phyloP scores from a whole-genome alignment of 2,113 vertebrate species.

The Zapus hudsonius region DNA sequence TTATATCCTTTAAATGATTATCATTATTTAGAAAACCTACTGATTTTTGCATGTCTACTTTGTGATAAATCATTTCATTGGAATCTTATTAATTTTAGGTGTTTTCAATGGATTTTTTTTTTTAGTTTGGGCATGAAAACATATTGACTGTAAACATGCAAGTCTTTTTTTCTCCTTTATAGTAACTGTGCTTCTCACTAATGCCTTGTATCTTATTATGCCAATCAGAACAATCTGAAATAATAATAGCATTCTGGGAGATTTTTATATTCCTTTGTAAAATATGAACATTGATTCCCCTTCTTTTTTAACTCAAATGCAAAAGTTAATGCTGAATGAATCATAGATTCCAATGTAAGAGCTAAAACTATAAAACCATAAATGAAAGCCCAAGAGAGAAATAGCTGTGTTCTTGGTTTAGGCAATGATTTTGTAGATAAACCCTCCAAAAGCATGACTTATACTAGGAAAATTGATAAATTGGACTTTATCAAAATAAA shows the following conservation, averaged over 20 bases:
- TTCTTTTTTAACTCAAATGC: neutral
- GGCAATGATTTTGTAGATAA: constrained; percentile 20
- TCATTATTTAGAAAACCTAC: constrained; percentile 21
- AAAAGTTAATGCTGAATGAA: constrained; percentile 37
- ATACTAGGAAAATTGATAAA: neutral
- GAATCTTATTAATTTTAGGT: constrained; percentile 5
- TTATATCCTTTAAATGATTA: constrained; percentile 33
- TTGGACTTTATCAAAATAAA: constrained; percentile 22
- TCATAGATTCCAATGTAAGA: neutral
- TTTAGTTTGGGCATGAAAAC: neutral
- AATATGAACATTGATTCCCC: neutral
- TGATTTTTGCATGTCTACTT: constrained; percentile 41
- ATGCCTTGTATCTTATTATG: neutral
- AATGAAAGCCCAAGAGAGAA: constrained; percentile 22
- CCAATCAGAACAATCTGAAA: constrained; percentile 28
- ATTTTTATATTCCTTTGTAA: constrained; percentile 31
- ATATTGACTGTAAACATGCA: constrained; percentile 5
- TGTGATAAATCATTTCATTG: constrained; percentile 33
- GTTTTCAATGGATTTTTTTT: constrained; percentile 15
- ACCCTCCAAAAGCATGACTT: neutral
- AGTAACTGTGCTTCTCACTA: neutral
- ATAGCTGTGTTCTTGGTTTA: neutral
- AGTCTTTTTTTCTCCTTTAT: neutral
- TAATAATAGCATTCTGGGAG: neutral
- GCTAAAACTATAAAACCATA: constrained; percentile 24